Evolutionary conservation across 2,797 vertebrate species (phyloP), one percentile per base, ranked within the genome.

Genomic region (Enteromius paludinosus): DNA sequence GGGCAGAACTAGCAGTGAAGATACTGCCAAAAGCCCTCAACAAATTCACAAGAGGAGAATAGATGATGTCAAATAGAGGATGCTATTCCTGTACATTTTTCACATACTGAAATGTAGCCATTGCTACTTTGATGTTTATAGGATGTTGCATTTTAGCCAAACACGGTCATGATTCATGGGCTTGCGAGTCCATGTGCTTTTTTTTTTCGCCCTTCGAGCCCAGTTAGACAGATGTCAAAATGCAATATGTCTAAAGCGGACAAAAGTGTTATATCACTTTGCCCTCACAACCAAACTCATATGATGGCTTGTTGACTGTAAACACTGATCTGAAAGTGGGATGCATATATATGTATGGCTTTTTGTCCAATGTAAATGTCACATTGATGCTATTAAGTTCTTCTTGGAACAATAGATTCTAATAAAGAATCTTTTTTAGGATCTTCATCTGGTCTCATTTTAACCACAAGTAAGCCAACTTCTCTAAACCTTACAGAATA

Each of bases 101-200:
- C 18, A 4, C 30, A 35, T 11, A 66, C 14, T 25, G 61, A 78
- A 45, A 76, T 62, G 23, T 30, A 62, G 17, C 35, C 33, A 61
- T 43, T 41, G 72, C 72, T 25, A 4, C 5, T 1, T 8, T 76
- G 74, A 78, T 52, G 30, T 79, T 41, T 68, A 79, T 38, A 54
- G 38, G 38, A 76, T 62, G 25, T 76, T 45, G 56, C 74, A 62
- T 62, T 76, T 76, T 76, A 76, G 74, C 56, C 74, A 62, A 62
- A 76, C 23, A 62, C 17, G 7, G 38, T 62, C 56, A 76, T 62
- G 56, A 76, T 30, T 61, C 25, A 76, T 62, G 56, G 28, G 56
- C 35, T 76, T 43, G 5, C 3, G 18, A 76, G 38, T 76, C 25
- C 17, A 43, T 62, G 56, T 76, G 25, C 74, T 30, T 62, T 45